phyloP scores from a whole-genome alignment of 2,113 vertebrate species.

The Apteryx owenii region DNA sequence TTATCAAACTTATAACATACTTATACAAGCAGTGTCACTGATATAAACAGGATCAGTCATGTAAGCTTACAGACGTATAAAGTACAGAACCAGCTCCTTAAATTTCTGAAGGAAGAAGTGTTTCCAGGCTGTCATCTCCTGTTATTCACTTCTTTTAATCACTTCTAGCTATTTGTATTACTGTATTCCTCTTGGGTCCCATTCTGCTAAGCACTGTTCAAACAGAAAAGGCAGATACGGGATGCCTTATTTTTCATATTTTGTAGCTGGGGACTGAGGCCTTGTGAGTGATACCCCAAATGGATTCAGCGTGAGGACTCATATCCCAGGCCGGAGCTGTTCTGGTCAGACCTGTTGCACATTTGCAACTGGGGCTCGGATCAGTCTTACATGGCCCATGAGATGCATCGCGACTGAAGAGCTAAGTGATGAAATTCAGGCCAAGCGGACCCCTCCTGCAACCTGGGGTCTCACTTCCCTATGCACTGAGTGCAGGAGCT shows the following conservation, averaged over 20 bases:
- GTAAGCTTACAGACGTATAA: background rate
- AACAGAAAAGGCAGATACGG: background rate
- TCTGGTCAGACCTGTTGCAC: background rate
- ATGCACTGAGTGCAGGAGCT: background rate
- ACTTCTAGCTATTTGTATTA: background rate
- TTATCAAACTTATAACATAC: background rate
- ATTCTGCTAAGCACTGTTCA: background rate
- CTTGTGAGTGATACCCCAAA: background rate
- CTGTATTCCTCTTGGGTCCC: background rate
- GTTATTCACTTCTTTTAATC: background rate
- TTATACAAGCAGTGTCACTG: background rate
- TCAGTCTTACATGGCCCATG: background rate
- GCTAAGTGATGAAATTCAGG: background rate
- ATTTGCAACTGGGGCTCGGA: background rate
- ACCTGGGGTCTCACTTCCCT: background rate
- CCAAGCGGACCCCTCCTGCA: fast-evolving
- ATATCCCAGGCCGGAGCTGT: background rate
- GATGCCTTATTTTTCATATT: background rate
- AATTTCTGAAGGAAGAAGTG: background rate
- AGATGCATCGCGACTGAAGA: background rate
- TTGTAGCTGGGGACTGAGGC: background rate
- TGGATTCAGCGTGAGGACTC: too few species aligned
- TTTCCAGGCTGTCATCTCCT: background rate
- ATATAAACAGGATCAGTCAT: background rate
- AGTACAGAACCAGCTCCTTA: background rate